Base-by-base conservation (phyloP, 2,888 invertebrate genomes). In the Anagyrus pseudococci region DNA sequence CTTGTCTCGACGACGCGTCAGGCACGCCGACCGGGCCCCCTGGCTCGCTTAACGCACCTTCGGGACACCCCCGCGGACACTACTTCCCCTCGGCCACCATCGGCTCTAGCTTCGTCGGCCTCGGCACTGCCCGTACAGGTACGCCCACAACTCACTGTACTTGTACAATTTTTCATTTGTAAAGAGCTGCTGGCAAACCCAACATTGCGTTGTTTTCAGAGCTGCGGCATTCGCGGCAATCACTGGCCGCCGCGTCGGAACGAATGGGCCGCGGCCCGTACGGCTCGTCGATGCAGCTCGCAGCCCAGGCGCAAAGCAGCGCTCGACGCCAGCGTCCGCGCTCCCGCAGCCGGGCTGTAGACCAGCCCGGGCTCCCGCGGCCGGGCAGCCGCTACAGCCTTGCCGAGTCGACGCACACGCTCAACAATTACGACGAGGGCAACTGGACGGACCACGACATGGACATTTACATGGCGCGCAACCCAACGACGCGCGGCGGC, bases 361-460 rank as follows among this genome's bases (percentile, higher is more conserved):
- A 83, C 69, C 13, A 37, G 33, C 80, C 83, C 69, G 82, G 83
- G 73, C 82, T 84, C 66, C 85, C 87, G 71, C 83, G 89, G 75
- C 91, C 92, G 59, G 89, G 91, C 77, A 92, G 93, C 83, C 86
- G 93, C 75, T 89, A 89, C 77, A 89, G 89, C 73, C 85, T 90
- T 67, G 90, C 91, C 66, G 93, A 93, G 69, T 93, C 93, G 26
- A 89, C 88, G 49, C 88, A 93, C 72, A 93, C 92, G 48, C 84
- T 93, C 75, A 93, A 89, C 76, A 89, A 92, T 80, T 93, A 93
- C 81, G 92, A 93, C 80, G 94, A 94, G 79, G 94, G 93, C 78
- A 92, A 92, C 81, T 96, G 95, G 95, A 94, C 95, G 72, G 95
- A 95, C 82, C 94, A 95, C 81, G 95, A 95, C 79, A 94, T 95